These are phyloP conservation scores for Petrocephalus schoutedeni DNA, from an alignment of 2,797 vertebrate species.

Conservation along the genomic window DNA sequence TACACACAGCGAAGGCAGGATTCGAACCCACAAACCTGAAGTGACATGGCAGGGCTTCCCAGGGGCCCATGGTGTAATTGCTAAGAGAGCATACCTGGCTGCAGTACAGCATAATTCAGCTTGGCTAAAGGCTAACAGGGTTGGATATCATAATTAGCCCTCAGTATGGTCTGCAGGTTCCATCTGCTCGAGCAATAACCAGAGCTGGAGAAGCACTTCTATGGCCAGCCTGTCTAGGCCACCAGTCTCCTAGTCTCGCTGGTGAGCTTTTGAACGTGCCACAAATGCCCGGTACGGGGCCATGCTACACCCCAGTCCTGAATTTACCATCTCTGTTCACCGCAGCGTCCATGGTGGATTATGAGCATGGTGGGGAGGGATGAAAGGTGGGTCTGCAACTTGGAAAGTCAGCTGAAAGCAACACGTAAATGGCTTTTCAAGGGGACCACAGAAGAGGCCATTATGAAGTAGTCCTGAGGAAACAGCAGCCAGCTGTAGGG, in stretches of 20 bases:
- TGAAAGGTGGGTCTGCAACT: conserved; percentile 52
- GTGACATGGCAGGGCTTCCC: background rate
- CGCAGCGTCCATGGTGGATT: conserved; percentile 43
- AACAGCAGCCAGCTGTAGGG: background rate
- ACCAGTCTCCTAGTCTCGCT: background rate
- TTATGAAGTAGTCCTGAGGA: background rate
- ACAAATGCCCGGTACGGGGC: background rate
- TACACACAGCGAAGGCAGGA: background rate
- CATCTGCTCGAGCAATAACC: background rate
- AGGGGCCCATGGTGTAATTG: background rate
- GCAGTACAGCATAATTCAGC: background rate
- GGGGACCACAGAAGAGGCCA: conserved; percentile 23
- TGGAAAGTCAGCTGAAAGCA: conserved; percentile 60
- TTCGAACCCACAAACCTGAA: background rate
- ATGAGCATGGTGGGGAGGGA: conserved; percentile 4
- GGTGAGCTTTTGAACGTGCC: background rate
- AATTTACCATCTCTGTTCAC: conserved; percentile 37
- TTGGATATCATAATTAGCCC: background rate
- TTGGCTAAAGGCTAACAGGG: background rate
- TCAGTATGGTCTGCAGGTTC: background rate
- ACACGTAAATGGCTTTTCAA: conserved; percentile 51
- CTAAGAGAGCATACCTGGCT: background rate
- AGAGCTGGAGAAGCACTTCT: background rate
- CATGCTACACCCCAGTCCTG: background rate
- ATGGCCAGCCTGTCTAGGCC: background rate